Conservation (phyloP, 2,888 invertebrate species). For the Petrolisthes cinctipes region DNA sequence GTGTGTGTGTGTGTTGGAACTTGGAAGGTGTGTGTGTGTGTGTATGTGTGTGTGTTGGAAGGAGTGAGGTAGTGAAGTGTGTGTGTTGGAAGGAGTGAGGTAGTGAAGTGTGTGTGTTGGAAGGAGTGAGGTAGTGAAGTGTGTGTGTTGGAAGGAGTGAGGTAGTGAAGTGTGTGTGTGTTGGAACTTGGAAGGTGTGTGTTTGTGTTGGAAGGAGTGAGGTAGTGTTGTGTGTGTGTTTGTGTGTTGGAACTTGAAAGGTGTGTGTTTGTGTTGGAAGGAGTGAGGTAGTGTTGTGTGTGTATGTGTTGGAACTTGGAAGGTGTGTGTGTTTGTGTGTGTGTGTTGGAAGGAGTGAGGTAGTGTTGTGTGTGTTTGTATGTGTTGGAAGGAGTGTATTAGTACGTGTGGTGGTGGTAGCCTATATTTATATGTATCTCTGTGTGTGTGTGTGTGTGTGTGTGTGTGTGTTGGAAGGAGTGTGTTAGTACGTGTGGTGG, state of each 20-base stretch:
- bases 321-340: background rate
- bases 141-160: no score
- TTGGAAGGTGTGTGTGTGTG: background rate
- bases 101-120: no score
- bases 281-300: no score
- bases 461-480: background rate
- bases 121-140: no score
- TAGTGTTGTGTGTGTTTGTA: no score
- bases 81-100: background rate
- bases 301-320: no score
- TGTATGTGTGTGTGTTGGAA: background rate
- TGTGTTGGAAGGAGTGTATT: background rate
- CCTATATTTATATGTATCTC: background rate
- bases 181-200: no score
- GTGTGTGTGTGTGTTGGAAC: background rate
- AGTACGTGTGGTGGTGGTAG: background rate
- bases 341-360: no score
- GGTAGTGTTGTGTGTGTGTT: background rate
- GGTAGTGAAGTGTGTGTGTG: no score
- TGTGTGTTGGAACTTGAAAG: background rate
- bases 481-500: background rate
- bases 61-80: no score
- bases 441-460: background rate
- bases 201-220: slow-evolving; percentile 2
- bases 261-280: background rate